Conservation (phyloP, 2,888 invertebrate species). For the Coleophora deauratella region DNA sequence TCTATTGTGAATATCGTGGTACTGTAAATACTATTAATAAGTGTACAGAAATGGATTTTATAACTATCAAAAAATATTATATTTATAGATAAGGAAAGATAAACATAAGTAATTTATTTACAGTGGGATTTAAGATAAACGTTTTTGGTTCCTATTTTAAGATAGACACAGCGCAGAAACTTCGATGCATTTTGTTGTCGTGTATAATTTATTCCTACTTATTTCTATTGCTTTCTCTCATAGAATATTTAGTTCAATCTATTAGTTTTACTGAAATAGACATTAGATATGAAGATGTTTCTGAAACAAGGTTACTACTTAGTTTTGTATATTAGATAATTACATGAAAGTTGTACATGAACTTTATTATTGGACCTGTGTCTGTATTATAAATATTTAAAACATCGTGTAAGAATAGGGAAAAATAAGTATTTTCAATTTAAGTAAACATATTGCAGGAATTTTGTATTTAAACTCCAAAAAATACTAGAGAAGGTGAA, state of each 20-base stretch:
- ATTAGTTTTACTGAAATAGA: conserved; percentile 8
- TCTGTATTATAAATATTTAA: conserved; percentile 15
- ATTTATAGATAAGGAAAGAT: conserved; percentile 28
- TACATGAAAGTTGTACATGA: conserved; percentile 28
- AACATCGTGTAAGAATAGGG: conserved; percentile 19
- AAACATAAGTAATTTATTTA: conserved; percentile 57
- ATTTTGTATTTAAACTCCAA: too few species aligned
- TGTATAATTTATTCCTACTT: conserved; percentile 46
- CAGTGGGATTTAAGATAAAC: conserved; percentile 36
- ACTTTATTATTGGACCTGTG: conserved; percentile 14
- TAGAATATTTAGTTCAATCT: conserved; percentile 33
- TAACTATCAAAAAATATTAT: conserved; percentile 38
- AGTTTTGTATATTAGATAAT: conserved; percentile 29
- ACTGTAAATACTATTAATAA: conserved; percentile 40
- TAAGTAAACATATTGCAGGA: too few species aligned
- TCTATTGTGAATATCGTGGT: conserved; percentile 15
- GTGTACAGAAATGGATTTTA: conserved; percentile 58
- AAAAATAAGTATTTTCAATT: conserved; percentile 23
- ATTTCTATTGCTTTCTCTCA: conserved; percentile 24
- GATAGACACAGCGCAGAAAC: conserved; percentile 46
- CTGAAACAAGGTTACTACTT: conserved; percentile 13
- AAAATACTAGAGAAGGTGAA: too few species aligned
- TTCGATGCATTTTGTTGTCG: conserved; percentile 44
- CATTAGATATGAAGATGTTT: conserved; percentile 11
- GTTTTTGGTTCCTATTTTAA: conserved; percentile 71